Evolutionary conservation across 2,113 vertebrate species (phyloP).

Genomic region (Opisthocomus hoazin): DNA sequence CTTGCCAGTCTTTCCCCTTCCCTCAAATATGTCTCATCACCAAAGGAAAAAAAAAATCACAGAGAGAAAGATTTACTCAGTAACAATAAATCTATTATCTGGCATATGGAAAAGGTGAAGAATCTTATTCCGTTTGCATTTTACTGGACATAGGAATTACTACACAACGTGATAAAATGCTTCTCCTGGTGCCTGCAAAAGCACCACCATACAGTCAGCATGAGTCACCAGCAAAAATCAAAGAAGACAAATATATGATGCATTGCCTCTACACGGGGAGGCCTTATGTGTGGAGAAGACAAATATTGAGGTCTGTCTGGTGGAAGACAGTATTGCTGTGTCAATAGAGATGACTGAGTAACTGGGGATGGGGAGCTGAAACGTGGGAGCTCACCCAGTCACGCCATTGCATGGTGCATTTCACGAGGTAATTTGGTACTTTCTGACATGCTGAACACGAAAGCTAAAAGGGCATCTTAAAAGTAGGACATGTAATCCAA

Average conservation of each 20-base stretch:
- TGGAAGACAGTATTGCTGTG: not conserved
- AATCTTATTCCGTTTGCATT: not conserved
- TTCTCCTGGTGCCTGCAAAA: conserved; percentile 17
- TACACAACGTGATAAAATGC: not conserved
- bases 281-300: not conserved
- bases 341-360: not conserved
- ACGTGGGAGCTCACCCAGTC: not conserved
- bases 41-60: not conserved
- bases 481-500: not conserved
- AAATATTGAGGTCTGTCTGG: not conserved
- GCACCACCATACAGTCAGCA: not conserved
- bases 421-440: not conserved
- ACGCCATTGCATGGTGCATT: not conserved
- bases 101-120: not conserved
- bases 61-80: not conserved
- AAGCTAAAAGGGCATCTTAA: not conserved
- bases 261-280: not conserved
- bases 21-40: not conserved
- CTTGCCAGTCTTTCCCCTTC: not conserved
- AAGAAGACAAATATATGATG: not conserved
- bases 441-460: not conserved
- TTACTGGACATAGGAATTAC: not conserved
- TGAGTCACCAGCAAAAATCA: not conserved
- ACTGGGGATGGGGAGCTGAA: not conserved
- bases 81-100: not conserved